A percentile compares a stretch with the other conserved stretches of the same genome.
Evolutionary conservation across 2,888 invertebrate species (phyloP).

Genomic region (Microctonus aethiopoides): DNA sequence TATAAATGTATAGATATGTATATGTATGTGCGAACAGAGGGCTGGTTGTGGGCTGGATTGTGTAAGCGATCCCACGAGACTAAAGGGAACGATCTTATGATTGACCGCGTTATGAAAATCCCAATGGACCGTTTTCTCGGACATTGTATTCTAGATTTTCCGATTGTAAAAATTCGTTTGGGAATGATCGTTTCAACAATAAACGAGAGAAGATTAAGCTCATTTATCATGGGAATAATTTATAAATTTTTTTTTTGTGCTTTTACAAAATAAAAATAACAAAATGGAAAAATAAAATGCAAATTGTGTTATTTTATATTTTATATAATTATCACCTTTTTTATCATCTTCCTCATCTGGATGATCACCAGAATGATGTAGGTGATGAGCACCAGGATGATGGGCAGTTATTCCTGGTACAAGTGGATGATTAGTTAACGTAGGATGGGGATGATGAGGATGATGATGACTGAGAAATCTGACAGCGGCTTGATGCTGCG

Average conservation of each 20-base stretch:
- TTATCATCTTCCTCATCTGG: conserved; percentile 65
- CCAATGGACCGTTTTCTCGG: conserved; percentile 59
- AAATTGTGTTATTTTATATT: no score
- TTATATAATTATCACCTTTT: conserved; percentile 55
- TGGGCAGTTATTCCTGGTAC: conserved; percentile 59
- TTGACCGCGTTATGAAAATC: conserved; percentile 65
- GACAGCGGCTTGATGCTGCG: conserved; percentile 61
- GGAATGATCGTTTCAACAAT: conserved; percentile 14
- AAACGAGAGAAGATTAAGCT: not conserved
- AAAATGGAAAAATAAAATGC: not conserved
- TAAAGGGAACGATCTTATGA: conserved; percentile 65
- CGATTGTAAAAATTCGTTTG: not conserved
- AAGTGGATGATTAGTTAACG: conserved; percentile 59
- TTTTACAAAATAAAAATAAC: not conserved
- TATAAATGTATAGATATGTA: conserved; percentile 24
- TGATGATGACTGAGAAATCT: conserved; percentile 62
- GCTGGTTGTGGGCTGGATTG: conserved; percentile 32
- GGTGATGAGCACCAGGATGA: conserved; percentile 59
- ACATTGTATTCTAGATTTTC: conserved; percentile 33
- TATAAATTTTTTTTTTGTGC: not conserved
- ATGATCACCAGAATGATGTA: conserved; percentile 56
- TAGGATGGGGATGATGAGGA: conserved; percentile 62
- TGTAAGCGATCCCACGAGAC: conserved; percentile 63
- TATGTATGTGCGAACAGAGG: conserved; percentile 40
- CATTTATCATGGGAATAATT: not conserved